phyloP scores from a whole-genome alignment of 2,113 vertebrate species.

The Pleuronectes platessa region DNA sequence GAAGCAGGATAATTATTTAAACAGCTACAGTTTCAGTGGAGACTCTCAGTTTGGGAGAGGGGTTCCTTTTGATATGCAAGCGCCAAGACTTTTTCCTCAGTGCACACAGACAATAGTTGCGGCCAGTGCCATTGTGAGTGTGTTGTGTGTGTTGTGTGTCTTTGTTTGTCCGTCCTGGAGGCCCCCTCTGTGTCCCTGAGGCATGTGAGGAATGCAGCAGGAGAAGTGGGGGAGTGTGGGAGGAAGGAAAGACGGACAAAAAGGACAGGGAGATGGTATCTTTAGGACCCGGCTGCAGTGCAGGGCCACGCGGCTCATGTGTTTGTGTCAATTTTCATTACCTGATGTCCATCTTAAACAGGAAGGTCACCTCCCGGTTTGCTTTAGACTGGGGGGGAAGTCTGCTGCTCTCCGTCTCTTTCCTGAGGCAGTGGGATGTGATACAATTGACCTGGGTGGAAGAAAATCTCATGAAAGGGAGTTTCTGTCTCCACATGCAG shows the following conservation, averaged over 20 bases:
- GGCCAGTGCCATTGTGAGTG: constrained; percentile 65
- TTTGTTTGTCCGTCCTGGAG: constrained; percentile 72
- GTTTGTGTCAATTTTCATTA: constrained; percentile 66
- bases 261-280: constrained; percentile 58
- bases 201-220: constrained; percentile 78
- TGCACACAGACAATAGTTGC: constrained; percentile 71
- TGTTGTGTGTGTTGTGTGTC: constrained; percentile 63
- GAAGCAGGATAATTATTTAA: constrained; percentile 35
- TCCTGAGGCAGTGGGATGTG: constrained; percentile 17
- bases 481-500: constrained; percentile 34
- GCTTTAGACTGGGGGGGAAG: constrained; percentile 21
- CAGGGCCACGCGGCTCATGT: constrained; percentile 31
- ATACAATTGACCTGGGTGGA: constrained; percentile 47
- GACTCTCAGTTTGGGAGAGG: constrained; percentile 6
- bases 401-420: constrained; percentile 20
- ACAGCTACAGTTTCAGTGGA: constrained; percentile 13
- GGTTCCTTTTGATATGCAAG: constrained; percentile 66
- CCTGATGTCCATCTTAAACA: constrained; percentile 49
- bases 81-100: constrained; percentile 54
- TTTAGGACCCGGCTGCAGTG: constrained; percentile 32
- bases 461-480: constrained; percentile 39
- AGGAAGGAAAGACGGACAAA: constrained; percentile 48
- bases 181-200: constrained; percentile 68
- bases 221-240: constrained; percentile 63
- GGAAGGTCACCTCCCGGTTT: constrained; percentile 51